A percentile compares a stretch with the other conserved stretches of the same genome.
Conservation (phyloP, 2,797 vertebrate genomes). For the Alexandromys oeconomus region DNA sequence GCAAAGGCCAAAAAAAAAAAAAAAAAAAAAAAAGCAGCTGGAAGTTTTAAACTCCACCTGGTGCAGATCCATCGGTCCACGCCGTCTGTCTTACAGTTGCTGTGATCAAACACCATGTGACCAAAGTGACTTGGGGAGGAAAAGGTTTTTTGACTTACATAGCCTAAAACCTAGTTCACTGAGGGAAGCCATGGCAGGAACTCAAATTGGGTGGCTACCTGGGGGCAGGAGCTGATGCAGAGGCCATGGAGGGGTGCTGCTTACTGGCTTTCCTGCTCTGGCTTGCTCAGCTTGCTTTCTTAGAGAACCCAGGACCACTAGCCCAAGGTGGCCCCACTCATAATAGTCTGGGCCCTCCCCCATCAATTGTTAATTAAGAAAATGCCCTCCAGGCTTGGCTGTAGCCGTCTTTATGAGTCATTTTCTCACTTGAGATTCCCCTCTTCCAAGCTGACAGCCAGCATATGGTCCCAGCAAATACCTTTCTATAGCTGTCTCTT, state of each 20-base stretch:
- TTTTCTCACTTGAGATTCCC: not conserved
- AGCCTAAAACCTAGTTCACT: not conserved
- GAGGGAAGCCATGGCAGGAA: not conserved
- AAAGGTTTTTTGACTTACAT: not conserved
- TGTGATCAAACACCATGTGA: not conserved
- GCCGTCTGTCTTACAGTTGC: not conserved
- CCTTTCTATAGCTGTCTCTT: not conserved
- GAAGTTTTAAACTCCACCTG: not conserved
- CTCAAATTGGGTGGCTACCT: not conserved
- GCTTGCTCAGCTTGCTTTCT: not conserved
- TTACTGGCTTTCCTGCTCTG: not conserved
- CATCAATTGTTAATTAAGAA: not conserved
- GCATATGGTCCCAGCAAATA: not conserved
- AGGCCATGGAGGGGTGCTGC: not conserved
- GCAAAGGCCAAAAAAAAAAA: not conserved
- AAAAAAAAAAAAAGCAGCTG: not conserved
- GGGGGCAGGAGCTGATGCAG: not conserved
- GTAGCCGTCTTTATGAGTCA: too few relatives aligned
- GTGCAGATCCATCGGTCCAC: fast-evolving
- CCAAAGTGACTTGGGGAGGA: too few relatives aligned
- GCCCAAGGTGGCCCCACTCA: not conserved
- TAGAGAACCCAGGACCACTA: not conserved
- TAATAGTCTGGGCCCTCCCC: not conserved
- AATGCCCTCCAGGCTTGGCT: not conserved
- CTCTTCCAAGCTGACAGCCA: not conserved